These are phyloP conservation scores for Potamarius usumacintae DNA, from an alignment of 2,113 vertebrate species.

Conservation along the genomic window DNA sequence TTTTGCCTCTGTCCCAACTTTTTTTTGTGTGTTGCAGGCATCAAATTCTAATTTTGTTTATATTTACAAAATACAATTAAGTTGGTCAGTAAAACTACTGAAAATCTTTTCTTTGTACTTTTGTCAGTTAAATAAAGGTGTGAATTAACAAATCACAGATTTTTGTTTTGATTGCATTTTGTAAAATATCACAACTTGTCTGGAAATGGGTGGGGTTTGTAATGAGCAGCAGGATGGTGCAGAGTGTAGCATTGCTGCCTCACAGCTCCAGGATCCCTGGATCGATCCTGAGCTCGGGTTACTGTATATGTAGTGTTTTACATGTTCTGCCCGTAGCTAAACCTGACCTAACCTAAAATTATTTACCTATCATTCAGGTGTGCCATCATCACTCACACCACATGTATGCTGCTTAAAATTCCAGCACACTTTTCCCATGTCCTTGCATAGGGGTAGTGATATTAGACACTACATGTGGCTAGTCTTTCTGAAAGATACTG, in stretches of 20 bases:
- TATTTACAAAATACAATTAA: too few species aligned
- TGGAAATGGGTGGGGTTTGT: too few species aligned
- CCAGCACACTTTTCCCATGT: neutral
- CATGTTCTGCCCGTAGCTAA: neutral
- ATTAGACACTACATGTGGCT: conserved; percentile 11
- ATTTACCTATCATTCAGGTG: neutral
- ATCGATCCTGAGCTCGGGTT: neutral
- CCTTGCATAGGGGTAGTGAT: neutral
- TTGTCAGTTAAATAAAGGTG: too few species aligned
- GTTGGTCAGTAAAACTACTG: too few species aligned
- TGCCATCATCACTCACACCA: neutral
- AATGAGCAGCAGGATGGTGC: neutral
- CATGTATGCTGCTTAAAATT: neutral
- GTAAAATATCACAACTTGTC: too few species aligned
- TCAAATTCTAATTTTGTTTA: too few species aligned
- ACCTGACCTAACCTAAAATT: neutral
- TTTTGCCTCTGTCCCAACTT: too few species aligned
- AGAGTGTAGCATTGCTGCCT: neutral
- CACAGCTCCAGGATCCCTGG: neutral
- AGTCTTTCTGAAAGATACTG: conserved; percentile 25
- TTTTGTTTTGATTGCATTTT: too few species aligned
- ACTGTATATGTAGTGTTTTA: neutral
- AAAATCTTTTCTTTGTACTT: too few species aligned
- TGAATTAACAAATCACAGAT: too few species aligned
- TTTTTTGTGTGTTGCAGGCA: too few species aligned